Base-by-base conservation (phyloP, 2,888 invertebrate genomes). In the Ashinkailepas kermadecensis region DNA sequence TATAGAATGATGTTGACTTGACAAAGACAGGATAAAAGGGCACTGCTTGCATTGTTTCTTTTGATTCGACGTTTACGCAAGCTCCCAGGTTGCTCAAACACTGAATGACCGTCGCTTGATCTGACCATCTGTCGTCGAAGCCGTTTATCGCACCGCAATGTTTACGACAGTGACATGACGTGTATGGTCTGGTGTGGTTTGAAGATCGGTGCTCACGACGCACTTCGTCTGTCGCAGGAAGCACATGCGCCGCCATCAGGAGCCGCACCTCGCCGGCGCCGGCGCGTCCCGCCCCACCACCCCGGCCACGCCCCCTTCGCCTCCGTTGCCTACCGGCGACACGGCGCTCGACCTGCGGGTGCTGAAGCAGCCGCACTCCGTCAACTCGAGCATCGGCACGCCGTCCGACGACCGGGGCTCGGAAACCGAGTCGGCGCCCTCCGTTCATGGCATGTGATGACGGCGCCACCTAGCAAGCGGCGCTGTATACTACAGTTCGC, bases 201-300 rank as follows among this genome's bases (percentile, higher is more conserved):
- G 39, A 39, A 1, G 2, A 39, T 39, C 39, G 2, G 39, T 39
- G 39, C 39, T 39, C 39, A 39, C 39, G 39, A 39, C 39, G 39
- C 4, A 1, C 39, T 39, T 39, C 39, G 39, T 39, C 39, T 39
- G 39, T 39, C 21, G 58, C 79, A 79, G 79, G 58, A 79, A 79
- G 21, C 79, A 79, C 79, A 79, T 79, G 79, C 57, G 79, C 11
- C 79, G 79, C 7, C 79, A 79, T 25, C 79, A 79, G 79, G 74
- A 74, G 54, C 74, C 74, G 54, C 74, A 74, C 21, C 74, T 74
- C 12, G 59, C 59, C 11, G 59, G 59, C 59, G 54, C 54, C 21
- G 54, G 9, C 74, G 0, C 74, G 54, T 12, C 4, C 3, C 74
- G 74, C 21, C 4, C 21, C 10, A 13, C 21, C 0, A 54, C 23